These are phyloP conservation scores for Hemaris fuciformis DNA, from an alignment of 2,888 invertebrate genomes.

Conservation along the genomic window DNA sequence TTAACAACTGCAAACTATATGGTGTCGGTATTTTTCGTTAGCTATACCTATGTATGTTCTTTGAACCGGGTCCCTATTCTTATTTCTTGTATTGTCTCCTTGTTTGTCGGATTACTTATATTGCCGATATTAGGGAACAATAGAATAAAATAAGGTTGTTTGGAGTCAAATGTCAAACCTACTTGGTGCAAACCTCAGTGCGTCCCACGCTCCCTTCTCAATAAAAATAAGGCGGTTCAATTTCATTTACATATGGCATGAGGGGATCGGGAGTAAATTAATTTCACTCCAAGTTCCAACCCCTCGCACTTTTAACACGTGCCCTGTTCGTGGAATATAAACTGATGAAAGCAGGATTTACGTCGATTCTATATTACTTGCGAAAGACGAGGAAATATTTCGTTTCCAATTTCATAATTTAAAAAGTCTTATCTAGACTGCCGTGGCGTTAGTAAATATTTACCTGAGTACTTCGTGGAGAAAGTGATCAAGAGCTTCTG, in stretches of 20 bases:
- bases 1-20: too few relatives aligned
- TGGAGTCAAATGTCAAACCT: neutral
- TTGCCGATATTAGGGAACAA: too few relatives aligned
- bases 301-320: slow-evolving; percentile 42
- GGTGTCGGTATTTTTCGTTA: too few relatives aligned
- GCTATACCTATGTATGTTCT: too few relatives aligned
- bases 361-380: neutral
- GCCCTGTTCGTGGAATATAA: slow-evolving; percentile 41
- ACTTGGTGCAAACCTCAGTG: neutral
- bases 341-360: slow-evolving; percentile 21
- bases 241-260: slow-evolving; percentile 64
- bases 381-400: neutral
- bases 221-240: slow-evolving; percentile 49
- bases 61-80: too few relatives aligned
- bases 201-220: slow-evolving; percentile 28
- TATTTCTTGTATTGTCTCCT: too few relatives aligned
- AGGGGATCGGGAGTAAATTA: slow-evolving; percentile 37
- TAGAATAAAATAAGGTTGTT: neutral
- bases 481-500: too few relatives aligned
- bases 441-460: too few relatives aligned
- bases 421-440: neutral
- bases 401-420: neutral
- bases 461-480: too few relatives aligned
- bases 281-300: slow-evolving; percentile 57
- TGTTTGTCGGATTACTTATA: too few relatives aligned